Base-by-base conservation (phyloP, 1,140 invertebrate species). In the Aethina tumida region DNA sequence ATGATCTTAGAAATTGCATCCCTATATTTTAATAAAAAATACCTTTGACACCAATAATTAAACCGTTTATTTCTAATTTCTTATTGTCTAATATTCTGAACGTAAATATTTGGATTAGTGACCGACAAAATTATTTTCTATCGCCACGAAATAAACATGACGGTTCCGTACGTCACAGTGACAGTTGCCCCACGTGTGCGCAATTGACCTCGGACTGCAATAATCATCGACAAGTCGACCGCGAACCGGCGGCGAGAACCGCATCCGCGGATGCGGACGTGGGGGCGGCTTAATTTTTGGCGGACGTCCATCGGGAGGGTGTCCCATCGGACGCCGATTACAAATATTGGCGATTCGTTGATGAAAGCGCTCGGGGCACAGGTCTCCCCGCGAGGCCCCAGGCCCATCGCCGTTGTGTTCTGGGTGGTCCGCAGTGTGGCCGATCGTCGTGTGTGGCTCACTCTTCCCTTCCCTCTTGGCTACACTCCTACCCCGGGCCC, bases 401-500 rank as follows among this genome's bases (percentile, higher is more conserved):
- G 41, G 34, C 39, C n/a, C n/a, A n/a, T n/a, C 9, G 29, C 14
- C 33, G 41, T 21, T 20, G 34, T 17, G 75, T 32, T 41, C 39
- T 52, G 50, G 50, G 50, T 52, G 50, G 50, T 52, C 50, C 41
- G 24, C 46, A 38, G 49, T 52, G 49, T 49, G 47, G 50, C 50
- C 50, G 44, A 35, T n/a, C 50, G 38, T 47, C 50, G 50, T 52
- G 50, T 52, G 50, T 52, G 50, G 43, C 41, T 20, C 35, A 34
- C 19, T 7, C 13, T 22, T 22, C 33, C 33, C 13, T 35, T 35
- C 27, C 20, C 34, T 35, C 34, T 29, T 15, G 24, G 16, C 22
- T 9, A 15, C 22, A 18, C 27, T 10, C 15, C 12, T 15, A 28
- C 12, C 10, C 27, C 13, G 12, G 20, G 10, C 13, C 20, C 33